These are phyloP conservation scores for Protomyctophum bolini DNA, from an alignment of 2,113 vertebrate species.

Conservation along the genomic window DNA sequence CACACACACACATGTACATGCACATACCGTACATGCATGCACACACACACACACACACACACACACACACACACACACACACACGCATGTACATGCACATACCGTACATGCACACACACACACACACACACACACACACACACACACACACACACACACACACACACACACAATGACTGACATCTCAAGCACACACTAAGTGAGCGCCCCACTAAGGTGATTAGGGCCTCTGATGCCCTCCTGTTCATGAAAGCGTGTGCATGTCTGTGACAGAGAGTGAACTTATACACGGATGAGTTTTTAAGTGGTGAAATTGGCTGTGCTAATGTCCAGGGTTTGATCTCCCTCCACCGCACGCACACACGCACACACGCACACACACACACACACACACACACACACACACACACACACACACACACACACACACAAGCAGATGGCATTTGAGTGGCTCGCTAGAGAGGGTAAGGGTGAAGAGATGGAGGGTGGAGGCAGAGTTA, in stretches of 20 bases:
- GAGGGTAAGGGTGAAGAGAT: conserved; percentile 25
- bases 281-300: conserved; percentile 38
- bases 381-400: background rate
- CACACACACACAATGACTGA: conserved; percentile 26
- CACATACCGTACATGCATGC: no score
- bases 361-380: background rate
- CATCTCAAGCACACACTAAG: conserved; percentile 42
- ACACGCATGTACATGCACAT: background rate
- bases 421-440: conserved; percentile 55
- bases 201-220: conserved; percentile 60
- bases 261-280: conserved; percentile 29
- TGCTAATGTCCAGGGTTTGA: conserved; percentile 49
- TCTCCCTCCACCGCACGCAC: conserved; percentile 18
- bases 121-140: background rate
- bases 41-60: no score
- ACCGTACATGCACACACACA: background rate
- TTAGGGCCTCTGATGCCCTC: conserved; percentile 56
- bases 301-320: conserved; percentile 54
- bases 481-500: conserved; percentile 40
- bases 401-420: conserved; percentile 12
- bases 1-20: background rate
- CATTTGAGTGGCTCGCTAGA: conserved; percentile 46
- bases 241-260: conserved; percentile 11
- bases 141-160: no score
- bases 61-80: conserved; percentile 13